Percentiles rank a stretch among this genome's conserved stretches.
phyloP scores from a whole-genome alignment of 2,888 invertebrate genomes.

The Seladonia tumulorum region DNA sequence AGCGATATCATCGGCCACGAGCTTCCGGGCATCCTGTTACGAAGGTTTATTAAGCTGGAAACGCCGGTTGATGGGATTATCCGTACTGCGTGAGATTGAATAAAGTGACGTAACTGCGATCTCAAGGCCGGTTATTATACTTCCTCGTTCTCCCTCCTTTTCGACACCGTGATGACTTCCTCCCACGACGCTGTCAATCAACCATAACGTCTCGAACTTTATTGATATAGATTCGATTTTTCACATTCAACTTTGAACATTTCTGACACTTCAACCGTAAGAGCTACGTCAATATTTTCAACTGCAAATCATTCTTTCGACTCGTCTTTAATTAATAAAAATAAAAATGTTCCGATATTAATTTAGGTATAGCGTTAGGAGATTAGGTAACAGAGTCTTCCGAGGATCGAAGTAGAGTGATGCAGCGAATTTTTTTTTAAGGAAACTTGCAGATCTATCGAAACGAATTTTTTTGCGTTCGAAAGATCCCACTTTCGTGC shows the following conservation, averaged over 20 bases:
- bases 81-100: conserved; percentile 58
- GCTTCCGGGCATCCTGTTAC: conserved; percentile 38
- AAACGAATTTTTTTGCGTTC: not conserved
- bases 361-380: not conserved
- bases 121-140: conserved; percentile 28
- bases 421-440: not conserved
- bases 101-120: conserved; percentile 48
- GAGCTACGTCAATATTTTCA: not conserved
- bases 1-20: conserved; percentile 48
- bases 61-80: conserved; percentile 63
- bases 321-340: not conserved
- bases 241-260: not conserved
- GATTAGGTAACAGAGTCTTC: too few species aligned
- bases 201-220: not conserved
- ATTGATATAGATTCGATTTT: not conserved
- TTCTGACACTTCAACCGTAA: not conserved
- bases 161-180: not conserved
- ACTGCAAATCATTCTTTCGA: not conserved
- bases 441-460: not conserved
- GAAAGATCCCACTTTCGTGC: not conserved
- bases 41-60: conserved; percentile 63
- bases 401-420: too few species aligned
- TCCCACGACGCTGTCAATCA: not conserved
- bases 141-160: conserved; percentile 8
- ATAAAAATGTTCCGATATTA: not conserved